phyloP scores from a whole-genome alignment of 1,140 invertebrate species.

The Ceratitis capitata region DNA sequence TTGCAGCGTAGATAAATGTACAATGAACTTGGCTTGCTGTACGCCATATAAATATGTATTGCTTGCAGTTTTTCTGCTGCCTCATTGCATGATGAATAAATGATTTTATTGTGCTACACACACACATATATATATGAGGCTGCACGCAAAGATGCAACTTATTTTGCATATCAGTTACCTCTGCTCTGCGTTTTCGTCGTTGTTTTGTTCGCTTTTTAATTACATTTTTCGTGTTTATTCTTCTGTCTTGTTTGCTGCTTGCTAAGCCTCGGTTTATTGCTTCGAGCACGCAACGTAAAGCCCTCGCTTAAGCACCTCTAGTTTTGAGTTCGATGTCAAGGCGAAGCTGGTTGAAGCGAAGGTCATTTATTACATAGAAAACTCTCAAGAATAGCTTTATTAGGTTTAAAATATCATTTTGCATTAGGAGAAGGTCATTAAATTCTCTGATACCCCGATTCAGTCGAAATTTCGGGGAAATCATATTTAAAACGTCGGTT shows the following conservation, averaged over 20 bases:
- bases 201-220: background rate
- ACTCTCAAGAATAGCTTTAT: too few relatives aligned
- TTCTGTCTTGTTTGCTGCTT: background rate
- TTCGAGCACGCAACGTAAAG: background rate
- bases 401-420: too few relatives aligned
- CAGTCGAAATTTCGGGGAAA: too few relatives aligned
- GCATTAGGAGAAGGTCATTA: too few relatives aligned
- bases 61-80: background rate
- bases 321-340: too few relatives aligned
- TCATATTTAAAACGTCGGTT: too few relatives aligned
- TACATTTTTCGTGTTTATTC: background rate
- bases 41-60: background rate
- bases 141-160: background rate
- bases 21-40: background rate
- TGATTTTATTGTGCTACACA: background rate
- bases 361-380: too few relatives aligned
- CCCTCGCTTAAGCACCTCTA: background rate
- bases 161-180: slow-evolving; percentile 4
- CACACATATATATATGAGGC: background rate
- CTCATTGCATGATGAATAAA: background rate
- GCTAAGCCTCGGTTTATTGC: background rate
- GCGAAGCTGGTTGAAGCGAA: too few relatives aligned
- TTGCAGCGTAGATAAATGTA: background rate
- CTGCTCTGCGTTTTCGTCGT: background rate
- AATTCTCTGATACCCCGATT: too few relatives aligned